Conservation (phyloP, 2,888 invertebrate genomes). For the Macrophya alboannulata region DNA sequence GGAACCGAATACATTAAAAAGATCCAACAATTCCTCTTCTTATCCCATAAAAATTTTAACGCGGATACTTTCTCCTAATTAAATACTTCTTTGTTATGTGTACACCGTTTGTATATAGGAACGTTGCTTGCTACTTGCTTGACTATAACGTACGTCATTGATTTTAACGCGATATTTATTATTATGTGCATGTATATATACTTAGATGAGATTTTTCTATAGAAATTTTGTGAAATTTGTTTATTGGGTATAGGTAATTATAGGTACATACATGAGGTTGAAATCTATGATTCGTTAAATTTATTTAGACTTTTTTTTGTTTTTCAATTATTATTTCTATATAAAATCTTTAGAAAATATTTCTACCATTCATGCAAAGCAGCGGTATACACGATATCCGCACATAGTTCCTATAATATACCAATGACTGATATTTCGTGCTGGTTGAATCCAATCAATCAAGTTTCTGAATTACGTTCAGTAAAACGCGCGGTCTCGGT, state of each 20-base stretch:
- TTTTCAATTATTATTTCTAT: too few relatives aligned
- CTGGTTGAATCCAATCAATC: constrained; percentile 22
- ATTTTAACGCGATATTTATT: neutral
- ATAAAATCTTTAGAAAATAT: too few relatives aligned
- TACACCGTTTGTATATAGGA: neutral
- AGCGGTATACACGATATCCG: neutral
- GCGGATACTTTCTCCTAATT: constrained; percentile 43
- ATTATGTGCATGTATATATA: too few relatives aligned
- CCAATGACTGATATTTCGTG: constrained; percentile 24
- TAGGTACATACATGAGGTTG: too few relatives aligned
- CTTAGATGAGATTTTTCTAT: too few relatives aligned
- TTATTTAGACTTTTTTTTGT: too few relatives aligned
- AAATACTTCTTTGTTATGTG: constrained; percentile 20
- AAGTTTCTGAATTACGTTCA: neutral
- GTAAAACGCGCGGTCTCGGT: neutral
- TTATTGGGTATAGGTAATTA: too few relatives aligned
- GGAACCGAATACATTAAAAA: neutral
- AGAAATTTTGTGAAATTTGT: too few relatives aligned
- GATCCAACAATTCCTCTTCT: neutral
- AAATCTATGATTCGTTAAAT: neutral
- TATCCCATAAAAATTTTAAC: constrained; percentile 17
- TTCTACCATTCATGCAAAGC: neutral
- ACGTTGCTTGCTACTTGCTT: neutral
- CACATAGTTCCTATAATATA: neutral
- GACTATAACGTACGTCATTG: neutral